Evolutionary conservation across 2,797 vertebrate genomes (phyloP).

Genomic region (Eulemur mongoz): DNA sequence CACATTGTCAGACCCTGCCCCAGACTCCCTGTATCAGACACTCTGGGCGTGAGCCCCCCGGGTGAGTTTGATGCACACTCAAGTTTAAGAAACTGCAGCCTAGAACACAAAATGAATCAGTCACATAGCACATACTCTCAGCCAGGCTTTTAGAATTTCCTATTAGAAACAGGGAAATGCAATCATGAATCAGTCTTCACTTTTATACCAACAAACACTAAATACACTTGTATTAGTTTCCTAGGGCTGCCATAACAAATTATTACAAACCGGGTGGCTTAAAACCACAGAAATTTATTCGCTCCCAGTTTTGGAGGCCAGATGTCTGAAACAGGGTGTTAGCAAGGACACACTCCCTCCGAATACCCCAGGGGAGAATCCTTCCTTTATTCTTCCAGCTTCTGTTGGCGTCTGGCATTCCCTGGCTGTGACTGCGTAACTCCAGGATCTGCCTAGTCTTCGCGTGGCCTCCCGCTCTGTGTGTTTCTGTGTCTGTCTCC

Average conservation of each 20-base stretch:
- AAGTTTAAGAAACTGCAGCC: background rate
- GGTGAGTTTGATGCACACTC: background rate
- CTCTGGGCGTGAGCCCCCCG: background rate
- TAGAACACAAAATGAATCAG: background rate
- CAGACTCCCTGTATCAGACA: background rate
- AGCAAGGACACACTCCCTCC: background rate
- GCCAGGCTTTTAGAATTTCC: background rate
- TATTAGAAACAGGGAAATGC: background rate
- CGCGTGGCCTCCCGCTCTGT: too few relatives aligned
- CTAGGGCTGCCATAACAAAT: background rate
- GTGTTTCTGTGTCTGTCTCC: background rate
- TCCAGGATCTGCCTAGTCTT: background rate
- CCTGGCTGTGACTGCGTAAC: background rate
- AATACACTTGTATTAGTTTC: background rate
- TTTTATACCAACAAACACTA: background rate
- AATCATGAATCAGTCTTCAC: background rate
- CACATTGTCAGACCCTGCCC: background rate
- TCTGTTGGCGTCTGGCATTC: background rate
- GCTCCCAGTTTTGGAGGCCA: background rate
- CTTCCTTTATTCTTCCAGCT: background rate
- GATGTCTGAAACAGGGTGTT: background rate
- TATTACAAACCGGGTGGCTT: background rate
- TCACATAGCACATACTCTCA: background rate
- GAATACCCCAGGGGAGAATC: background rate
- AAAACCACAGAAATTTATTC: background rate